Conservation (phyloP, 92 coral and sea anemone species). For the Porites evermanni region DNA sequence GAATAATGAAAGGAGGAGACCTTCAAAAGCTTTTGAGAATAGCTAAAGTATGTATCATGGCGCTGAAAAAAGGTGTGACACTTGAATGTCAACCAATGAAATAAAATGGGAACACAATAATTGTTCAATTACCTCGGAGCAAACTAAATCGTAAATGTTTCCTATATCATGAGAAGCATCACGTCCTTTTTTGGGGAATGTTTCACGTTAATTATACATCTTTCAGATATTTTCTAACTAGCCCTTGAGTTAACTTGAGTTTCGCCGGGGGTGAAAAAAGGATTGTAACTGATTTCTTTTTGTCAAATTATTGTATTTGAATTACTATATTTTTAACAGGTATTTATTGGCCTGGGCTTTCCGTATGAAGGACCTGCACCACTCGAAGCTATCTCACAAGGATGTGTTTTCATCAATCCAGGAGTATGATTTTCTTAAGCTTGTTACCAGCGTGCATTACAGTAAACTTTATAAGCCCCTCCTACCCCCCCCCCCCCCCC, state of each 20-base stretch:
- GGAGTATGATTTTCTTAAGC: conserved; percentile 53
- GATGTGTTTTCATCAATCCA: conserved; percentile 84
- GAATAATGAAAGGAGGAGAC: conserved; percentile 66
- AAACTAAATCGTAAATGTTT: no score
- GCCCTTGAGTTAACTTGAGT: no score
- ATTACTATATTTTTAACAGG: conserved; percentile 40
- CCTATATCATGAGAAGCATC: no score
- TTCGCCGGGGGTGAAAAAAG: no score
- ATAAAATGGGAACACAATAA: background rate
- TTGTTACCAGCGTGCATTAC: no score
- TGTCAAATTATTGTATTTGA: background rate
- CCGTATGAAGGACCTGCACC: conserved; percentile 98
- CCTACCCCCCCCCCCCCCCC: no score
- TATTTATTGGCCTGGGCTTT: conserved; percentile 90
- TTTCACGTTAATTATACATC: no score
- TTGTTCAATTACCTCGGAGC: no score
- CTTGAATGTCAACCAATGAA: background rate
- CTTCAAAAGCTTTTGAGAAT: conserved; percentile 70
- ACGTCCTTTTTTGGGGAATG: no score
- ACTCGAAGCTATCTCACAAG: conserved; percentile 90
- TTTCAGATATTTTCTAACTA: no score
- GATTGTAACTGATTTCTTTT: background rate
- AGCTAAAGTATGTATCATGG: conserved; percentile 65
- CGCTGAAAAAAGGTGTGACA: background rate
- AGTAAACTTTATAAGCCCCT: no score